Base-by-base conservation (phyloP, 2,888 invertebrate species). In the Oxycera nigricornis region DNA sequence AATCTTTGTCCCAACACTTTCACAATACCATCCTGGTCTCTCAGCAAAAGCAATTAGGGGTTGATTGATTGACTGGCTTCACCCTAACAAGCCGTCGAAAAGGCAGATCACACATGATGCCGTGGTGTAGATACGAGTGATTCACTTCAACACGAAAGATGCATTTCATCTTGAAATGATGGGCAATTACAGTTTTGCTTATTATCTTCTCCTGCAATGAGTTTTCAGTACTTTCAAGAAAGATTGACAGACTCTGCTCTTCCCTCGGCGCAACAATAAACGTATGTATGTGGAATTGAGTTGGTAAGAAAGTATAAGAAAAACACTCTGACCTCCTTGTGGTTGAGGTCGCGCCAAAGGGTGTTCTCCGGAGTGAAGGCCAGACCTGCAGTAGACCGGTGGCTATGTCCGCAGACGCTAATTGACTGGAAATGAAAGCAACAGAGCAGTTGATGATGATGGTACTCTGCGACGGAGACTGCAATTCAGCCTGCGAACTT, bases 391-490 rank as follows among this genome's bases (percentile, higher is more conserved):
- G 39, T 24, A 65, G 14, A 65, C 39, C 70, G n/a, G 70, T 55
- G 55, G 52, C 55, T 28, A 22, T 70, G 9, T 24, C 9, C 20
- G 26, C 30, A 70, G 70, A 70, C 52, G 30, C 55, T 70, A 70
- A 70, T 70, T 70, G 70, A 70, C 70, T 70, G 30, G 70, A 70
- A 55, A 70, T 52, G 70, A 70, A 70, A 70, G 70, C 70, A 70
- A 31, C 31, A 30, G 24, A 52, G 52, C 70, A 52, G 55, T 52
- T 70, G 52, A 55, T 70, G 52, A 31, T 55, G 52, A 55, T 52
- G 52, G 14, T 14, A 14, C 6, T 46, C n/a, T 46, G 46, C 6
- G 3, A 30, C 22, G 22, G 41, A 22, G 24, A n/a, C 65, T 24
- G 26, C 41, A 39, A 65, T 35, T 65, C 14, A 41, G 35, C 24